These are phyloP conservation scores for Chroicocephalus ridibundus DNA, from an alignment of 2,113 vertebrate species.

Conservation along the genomic window DNA sequence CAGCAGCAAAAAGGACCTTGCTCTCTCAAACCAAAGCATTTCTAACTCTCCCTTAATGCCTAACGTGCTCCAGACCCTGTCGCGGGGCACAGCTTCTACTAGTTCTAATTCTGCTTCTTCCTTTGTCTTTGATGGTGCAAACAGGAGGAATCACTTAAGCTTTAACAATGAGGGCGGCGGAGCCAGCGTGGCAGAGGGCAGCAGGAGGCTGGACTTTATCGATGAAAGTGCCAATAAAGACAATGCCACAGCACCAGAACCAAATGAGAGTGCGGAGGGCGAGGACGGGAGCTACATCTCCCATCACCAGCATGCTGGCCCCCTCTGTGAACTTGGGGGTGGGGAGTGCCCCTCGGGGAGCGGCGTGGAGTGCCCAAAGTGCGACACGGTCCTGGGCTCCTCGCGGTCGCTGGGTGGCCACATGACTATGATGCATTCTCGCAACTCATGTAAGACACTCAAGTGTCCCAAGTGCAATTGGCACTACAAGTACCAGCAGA, in stretches of 20 bases:
- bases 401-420: slow-evolving; percentile 97
- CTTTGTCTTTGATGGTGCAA: slow-evolving; percentile 90
- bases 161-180: slow-evolving; percentile 97
- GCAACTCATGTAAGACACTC: slow-evolving; percentile 98
- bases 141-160: slow-evolving; percentile 94
- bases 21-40: slow-evolving; percentile 99
- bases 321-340: slow-evolving; percentile 89
- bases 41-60: slow-evolving; percentile 99
- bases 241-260: slow-evolving; percentile 98
- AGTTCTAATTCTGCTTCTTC: slow-evolving; percentile 91
- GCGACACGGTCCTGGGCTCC: slow-evolving; percentile 96
- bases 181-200: slow-evolving; percentile 86
- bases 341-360: slow-evolving; percentile 95
- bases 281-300: slow-evolving; percentile 87
- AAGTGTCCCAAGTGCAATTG: slow-evolving; percentile 99
- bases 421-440: slow-evolving; percentile 99
- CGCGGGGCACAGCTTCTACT: slow-evolving; percentile 86
- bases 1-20: slow-evolving; percentile 88
- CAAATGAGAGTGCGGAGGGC: slow-evolving; percentile 96
- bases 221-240: slow-evolving; percentile 99
- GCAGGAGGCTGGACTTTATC: slow-evolving; percentile 88
- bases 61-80: slow-evolving; percentile 94
- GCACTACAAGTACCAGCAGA: slow-evolving; percentile 99
- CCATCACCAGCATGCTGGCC: slow-evolving; percentile 85
- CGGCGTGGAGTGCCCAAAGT: slow-evolving; percentile 97